A percentile compares a stretch with the other conserved stretches of the same genome.
These are phyloP conservation scores for Dryadula phaetusa DNA, from an alignment of 2,888 invertebrate species.

Conservation along the genomic window DNA sequence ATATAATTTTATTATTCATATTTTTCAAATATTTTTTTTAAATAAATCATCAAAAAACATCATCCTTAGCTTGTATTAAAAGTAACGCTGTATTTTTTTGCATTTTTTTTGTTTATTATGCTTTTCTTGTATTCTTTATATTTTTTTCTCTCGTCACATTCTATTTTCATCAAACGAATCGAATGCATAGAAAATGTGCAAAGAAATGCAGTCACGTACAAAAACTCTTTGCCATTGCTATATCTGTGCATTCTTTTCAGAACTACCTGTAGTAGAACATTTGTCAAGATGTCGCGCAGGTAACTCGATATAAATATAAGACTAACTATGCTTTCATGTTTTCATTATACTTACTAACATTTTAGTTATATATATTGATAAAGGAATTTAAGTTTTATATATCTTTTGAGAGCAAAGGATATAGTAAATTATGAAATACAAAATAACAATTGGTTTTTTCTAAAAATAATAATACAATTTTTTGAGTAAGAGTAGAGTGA, in stretches of 20 bases:
- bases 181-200: conserved; percentile 82
- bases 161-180: conserved; percentile 56
- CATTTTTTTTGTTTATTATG: conserved; percentile 56
- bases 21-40: too few species aligned
- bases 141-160: conserved; percentile 32
- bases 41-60: background rate
- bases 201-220: conserved; percentile 73
- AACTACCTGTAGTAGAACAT: conserved; percentile 65
- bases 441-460: too few species aligned
- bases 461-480: too few species aligned
- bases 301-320: conserved; percentile 31
- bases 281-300: conserved; percentile 43
- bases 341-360: conserved; percentile 19
- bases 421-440: too few species aligned
- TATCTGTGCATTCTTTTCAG: conserved; percentile 83
- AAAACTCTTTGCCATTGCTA: conserved; percentile 66
- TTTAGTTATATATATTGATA: background rate
- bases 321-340: conserved; percentile 3
- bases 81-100: conserved; percentile 81
- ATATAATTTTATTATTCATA: too few species aligned
- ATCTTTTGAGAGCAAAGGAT: too few species aligned
- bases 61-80: conserved; percentile 30
- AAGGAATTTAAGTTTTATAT: too few species aligned
- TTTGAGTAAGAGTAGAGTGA: too few species aligned
- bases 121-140: conserved; percentile 47